phyloP scores from a whole-genome alignment of 2,888 invertebrate genomes.

The Cephus pulcher region DNA sequence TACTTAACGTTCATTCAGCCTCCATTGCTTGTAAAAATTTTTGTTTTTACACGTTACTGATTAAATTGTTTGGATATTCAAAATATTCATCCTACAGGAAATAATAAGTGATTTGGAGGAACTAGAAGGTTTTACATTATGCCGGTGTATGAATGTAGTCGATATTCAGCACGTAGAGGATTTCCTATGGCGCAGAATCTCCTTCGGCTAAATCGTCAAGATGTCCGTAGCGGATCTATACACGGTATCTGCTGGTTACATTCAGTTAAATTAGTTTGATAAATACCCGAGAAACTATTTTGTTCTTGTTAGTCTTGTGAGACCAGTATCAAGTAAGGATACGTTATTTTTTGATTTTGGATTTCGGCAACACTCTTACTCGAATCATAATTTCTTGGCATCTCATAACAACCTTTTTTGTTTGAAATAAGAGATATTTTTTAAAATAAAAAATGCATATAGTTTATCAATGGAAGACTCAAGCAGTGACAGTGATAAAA shows the following conservation, averaged over 20 bases:
- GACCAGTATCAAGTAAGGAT: not conserved
- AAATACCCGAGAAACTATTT: not conserved
- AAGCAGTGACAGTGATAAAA: not conserved
- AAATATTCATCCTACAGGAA: not conserved
- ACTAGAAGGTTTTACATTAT: not conserved
- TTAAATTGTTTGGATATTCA: not conserved
- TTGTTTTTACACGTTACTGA: not conserved
- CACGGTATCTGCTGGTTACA: not conserved
- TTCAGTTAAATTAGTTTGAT: not conserved
- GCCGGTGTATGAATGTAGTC: not conserved
- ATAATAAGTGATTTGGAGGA: not conserved
- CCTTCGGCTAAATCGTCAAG: not conserved
- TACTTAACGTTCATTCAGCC: not conserved
- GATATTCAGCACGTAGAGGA: not conserved
- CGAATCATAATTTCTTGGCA: not conserved
- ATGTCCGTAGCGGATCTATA: not conserved
- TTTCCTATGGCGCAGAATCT: not conserved
- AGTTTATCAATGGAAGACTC: not conserved
- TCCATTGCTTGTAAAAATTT: not conserved
- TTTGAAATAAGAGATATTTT: not conserved
- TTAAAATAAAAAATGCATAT: not conserved
- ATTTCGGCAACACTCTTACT: not conserved
- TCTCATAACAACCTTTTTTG: not conserved
- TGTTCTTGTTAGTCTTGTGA: not conserved
- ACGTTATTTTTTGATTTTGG: not conserved